Evolutionary conservation across 2,888 invertebrate species (phyloP).

Genomic region (Nebria brevicollis): DNA sequence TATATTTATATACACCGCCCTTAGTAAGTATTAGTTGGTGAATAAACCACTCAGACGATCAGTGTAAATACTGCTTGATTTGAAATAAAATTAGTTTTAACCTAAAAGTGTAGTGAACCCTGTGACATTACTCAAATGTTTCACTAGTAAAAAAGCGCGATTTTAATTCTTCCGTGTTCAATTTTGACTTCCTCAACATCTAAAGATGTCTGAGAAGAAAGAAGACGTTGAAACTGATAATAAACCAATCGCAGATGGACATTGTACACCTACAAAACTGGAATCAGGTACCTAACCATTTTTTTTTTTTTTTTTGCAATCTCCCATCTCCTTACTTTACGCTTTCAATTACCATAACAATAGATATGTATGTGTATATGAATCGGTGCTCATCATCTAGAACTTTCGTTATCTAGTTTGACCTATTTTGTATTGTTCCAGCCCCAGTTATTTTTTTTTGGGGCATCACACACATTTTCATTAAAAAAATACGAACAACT

Average conservation of each 20-base stretch:
- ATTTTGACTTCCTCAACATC: background rate
- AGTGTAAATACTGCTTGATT: background rate
- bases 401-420: background rate
- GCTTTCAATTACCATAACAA: background rate
- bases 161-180: background rate
- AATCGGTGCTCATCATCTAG: background rate
- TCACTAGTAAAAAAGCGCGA: background rate
- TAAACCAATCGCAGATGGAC: slow-evolving; percentile 61
- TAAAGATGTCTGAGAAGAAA: background rate
- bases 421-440: background rate
- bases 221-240: slow-evolving; percentile 38
- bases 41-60: background rate
- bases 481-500: background rate
- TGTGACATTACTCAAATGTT: background rate
- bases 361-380: background rate
- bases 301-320: background rate
- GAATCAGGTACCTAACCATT: slow-evolving; percentile 55
- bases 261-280: slow-evolving; percentile 60
- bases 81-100: background rate
- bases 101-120: background rate
- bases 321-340: background rate
- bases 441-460: background rate
- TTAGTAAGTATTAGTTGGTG: background rate
- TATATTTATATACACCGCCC: background rate
- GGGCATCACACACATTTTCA: background rate